phyloP scores from a whole-genome alignment of 1,140 invertebrate genomes.

The Halesus radiatus region DNA sequence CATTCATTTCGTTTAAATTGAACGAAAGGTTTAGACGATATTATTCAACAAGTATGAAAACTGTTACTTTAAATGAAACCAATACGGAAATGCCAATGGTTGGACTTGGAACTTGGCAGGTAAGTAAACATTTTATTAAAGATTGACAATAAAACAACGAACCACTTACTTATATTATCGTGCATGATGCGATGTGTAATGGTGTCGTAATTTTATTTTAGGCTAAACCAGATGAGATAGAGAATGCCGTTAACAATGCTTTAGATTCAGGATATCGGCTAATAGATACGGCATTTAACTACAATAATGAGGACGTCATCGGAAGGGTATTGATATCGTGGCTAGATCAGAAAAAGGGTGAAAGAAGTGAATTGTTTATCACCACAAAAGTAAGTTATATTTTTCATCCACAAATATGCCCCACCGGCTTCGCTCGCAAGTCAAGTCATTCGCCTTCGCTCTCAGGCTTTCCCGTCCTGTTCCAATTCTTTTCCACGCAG shows the following conservation, averaged over 20 bases:
- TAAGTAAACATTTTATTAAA: slow-evolving; percentile 36
- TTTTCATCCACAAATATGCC: too few species aligned
- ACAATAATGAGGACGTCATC: slow-evolving; percentile 86
- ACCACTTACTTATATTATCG: neutral
- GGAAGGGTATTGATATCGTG: slow-evolving; percentile 82
- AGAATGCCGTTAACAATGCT: slow-evolving; percentile 75
- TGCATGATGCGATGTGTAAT: neutral
- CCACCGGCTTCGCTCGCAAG: too few species aligned
- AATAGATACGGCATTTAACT: slow-evolving; percentile 87
- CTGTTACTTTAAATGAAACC: slow-evolving; percentile 37
- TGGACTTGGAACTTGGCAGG: slow-evolving; percentile 56
- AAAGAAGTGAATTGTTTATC: slow-evolving; percentile 84
- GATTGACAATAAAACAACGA: neutral
- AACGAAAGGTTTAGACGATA: neutral
- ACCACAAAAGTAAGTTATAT: slow-evolving; percentile 78
- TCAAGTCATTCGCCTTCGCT: too few species aligned
- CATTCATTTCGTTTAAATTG: neutral
- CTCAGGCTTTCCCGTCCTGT: too few species aligned
- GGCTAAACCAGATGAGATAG: slow-evolving; percentile 80
- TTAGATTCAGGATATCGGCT: slow-evolving; percentile 79
- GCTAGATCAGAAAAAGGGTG: slow-evolving; percentile 78
- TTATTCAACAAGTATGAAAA: slow-evolving; percentile 44
- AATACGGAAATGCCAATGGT: slow-evolving; percentile 49
- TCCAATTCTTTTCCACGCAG: too few species aligned
- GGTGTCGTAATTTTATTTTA: slow-evolving; percentile 58